Conservation (phyloP, 2,888 invertebrate genomes). For the Hirtodrosophila cameraria region DNA sequence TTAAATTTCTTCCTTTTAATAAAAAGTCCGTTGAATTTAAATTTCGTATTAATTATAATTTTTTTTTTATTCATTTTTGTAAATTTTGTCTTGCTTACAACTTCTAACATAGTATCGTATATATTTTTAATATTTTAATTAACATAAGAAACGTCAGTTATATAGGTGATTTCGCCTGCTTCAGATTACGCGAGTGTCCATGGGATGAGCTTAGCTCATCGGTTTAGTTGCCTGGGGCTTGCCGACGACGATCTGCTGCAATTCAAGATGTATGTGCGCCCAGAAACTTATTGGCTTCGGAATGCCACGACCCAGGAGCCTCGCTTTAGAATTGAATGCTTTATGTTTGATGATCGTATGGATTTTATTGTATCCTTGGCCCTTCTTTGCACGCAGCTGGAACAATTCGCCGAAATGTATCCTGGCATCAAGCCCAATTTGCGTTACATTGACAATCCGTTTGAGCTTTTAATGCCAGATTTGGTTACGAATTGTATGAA, state of each 20-base stretch:
- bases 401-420: not conserved
- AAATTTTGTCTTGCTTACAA: too few species aligned
- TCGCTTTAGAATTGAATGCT: constrained; percentile 33
- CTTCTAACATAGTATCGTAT: too few species aligned
- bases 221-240: too few species aligned
- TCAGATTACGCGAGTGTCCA: too few species aligned
- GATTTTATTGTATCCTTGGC: constrained; percentile 20
- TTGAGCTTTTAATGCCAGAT: constrained; percentile 7
- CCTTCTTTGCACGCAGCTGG: not conserved
- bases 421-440: constrained; percentile 10
- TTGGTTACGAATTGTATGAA: not conserved
- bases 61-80: too few species aligned
- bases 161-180: too few species aligned
- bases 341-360: constrained; percentile 18
- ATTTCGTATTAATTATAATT: too few species aligned
- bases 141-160: too few species aligned
- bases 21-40: too few species aligned
- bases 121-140: too few species aligned
- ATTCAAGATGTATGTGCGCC: constrained; percentile 19
- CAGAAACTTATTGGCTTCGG: constrained; percentile 2
- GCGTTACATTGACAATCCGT: constrained; percentile 13
- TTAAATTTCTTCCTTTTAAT: too few species aligned
- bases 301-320: rapidly evolving
- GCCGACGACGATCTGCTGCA: constrained; percentile 15
- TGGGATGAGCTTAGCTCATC: too few species aligned